Evolutionary conservation across 2,888 invertebrate genomes (phyloP).

Genomic region (Oligia strigilis): DNA sequence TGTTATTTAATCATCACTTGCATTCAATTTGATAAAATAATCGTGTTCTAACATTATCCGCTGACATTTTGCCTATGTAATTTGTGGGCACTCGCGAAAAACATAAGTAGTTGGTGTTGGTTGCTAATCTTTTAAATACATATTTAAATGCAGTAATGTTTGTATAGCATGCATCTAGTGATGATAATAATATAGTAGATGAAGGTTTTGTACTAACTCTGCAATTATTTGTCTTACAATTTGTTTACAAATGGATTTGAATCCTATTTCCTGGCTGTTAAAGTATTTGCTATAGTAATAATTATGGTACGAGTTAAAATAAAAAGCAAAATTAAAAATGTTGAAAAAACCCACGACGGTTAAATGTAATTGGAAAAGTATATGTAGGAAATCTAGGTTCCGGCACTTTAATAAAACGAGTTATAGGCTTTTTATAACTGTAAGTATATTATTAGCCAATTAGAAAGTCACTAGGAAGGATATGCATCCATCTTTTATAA

Average conservation of each 20-base stretch:
- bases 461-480: too few relatives aligned
- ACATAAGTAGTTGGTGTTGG: background rate
- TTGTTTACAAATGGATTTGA: conserved; percentile 13
- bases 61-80: conserved; percentile 20
- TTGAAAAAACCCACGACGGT: too few relatives aligned
- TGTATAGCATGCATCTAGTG: conserved; percentile 15
- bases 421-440: too few relatives aligned
- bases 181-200: conserved; percentile 6
- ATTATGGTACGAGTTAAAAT: background rate
- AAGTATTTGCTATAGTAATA: conserved; percentile 3
- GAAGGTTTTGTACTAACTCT: conserved; percentile 31
- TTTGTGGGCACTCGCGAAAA: conserved; percentile 32
- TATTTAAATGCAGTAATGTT: conserved; percentile 27
- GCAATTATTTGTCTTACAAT: conserved; percentile 32
- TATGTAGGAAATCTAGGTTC: too few relatives aligned
- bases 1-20: conserved; percentile 39
- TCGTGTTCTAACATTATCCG: conserved; percentile 21
- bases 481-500: too few relatives aligned
- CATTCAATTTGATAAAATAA: conserved; percentile 47
- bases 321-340: too few relatives aligned
- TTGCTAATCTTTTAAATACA: conserved; percentile 11
- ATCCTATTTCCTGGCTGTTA: conserved; percentile 18
- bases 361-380: too few relatives aligned
- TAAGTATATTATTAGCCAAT: too few relatives aligned
- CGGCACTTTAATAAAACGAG: too few relatives aligned